Base-by-base conservation (phyloP, 2,888 invertebrate species). In the Cryptocephalus primarius region DNA sequence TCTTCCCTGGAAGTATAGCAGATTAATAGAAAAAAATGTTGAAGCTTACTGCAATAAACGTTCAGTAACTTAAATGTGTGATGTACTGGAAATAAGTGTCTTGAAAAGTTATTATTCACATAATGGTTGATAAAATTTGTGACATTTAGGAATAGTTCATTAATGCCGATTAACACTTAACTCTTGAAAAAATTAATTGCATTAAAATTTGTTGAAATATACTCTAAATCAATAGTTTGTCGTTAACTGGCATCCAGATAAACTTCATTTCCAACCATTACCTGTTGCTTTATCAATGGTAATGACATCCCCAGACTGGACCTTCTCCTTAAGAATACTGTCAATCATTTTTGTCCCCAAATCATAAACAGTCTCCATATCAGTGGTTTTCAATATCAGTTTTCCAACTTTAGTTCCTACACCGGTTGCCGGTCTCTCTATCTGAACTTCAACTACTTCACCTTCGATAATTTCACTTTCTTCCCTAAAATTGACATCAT, bases 361-460 rank as follows among this genome's bases (percentile, higher is more conserved):
- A 68, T 99, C 99, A 66, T 99, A 99, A 53, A 96, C 88, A 0
- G 99, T 97, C 71, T 99, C 99, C 99, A 99, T 99, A 69, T 99
- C 99, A 0, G 96, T 97, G 0, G 99, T 99, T 74, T 99, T 99
- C 40, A 99, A 73, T 0, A 96, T 97, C 33, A 99, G 75, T 60
- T 97, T 91, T 1, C 96, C 96, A 40, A 92, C 83, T 67, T 90
- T 82, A 0, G 88, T 85, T 0, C 89, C 89, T 10, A 85, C 81
- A 14, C 91, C 94, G 0, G 92, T 87, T 0, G 92, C 94, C 0
- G 95, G 94, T 13, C 95, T 75, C 64, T 99, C 99, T 32, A 99
- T 88, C 67, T 94, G 91, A 40, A 99, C 85, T 61, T 96, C 95
- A 0, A 99, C 95, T 1, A 99, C 97, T 72, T 99, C 99, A 0